Percentiles rank a stretch among this genome's conserved stretches.
Evolutionary conservation across 2,797 vertebrate genomes (phyloP).

Genomic region (Cynopterus sphinx): DNA sequence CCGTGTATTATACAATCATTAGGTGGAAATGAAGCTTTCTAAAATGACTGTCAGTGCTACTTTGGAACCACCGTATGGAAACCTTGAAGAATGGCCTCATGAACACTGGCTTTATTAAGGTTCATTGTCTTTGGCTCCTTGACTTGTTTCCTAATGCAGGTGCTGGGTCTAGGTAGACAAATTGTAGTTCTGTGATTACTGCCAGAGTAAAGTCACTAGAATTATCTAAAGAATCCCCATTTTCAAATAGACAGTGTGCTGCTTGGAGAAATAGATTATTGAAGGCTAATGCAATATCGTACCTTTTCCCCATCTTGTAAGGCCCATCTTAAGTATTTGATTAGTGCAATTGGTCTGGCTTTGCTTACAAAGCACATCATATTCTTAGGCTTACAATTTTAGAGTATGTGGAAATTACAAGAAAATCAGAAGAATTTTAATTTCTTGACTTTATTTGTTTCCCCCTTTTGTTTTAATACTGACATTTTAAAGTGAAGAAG

Average conservation of each 20-base stretch:
- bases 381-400: neutral
- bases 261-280: neutral
- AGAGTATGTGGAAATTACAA: neutral
- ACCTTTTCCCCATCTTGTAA: neutral
- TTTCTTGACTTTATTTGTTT: constrained; percentile 20
- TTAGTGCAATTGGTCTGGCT: neutral
- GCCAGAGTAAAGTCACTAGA: neutral
- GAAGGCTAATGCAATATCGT: neutral
- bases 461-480: neutral
- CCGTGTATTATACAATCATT: neutral
- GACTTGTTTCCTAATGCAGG: constrained; percentile 4
- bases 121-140: constrained; percentile 23
- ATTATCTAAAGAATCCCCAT: neutral
- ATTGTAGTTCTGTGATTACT: neutral
- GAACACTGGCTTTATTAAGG: neutral
- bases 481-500: neutral
- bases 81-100: neutral
- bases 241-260: neutral
- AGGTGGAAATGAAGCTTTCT: neutral
- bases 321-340: neutral
- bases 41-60: neutral
- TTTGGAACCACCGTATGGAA: neutral
- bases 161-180: neutral
- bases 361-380: neutral
- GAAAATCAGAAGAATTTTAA: neutral